These are phyloP conservation scores for Cantharis flavilabris DNA, from an alignment of 2,888 invertebrate genomes.

Conservation along the genomic window DNA sequence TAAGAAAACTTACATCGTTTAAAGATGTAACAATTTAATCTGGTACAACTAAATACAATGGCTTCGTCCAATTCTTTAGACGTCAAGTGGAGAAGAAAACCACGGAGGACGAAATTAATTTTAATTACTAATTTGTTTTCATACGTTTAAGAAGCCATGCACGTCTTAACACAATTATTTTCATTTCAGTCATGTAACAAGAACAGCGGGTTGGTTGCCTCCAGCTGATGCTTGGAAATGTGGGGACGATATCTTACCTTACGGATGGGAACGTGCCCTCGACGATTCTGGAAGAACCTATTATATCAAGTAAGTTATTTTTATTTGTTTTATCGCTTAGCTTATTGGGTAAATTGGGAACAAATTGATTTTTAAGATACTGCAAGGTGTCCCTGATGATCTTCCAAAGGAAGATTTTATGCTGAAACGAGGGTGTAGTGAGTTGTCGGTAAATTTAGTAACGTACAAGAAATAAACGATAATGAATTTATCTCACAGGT, in stretches of 20 bases:
- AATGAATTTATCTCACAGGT: too few relatives aligned
- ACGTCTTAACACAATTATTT: constrained; percentile 24
- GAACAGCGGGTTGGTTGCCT: constrained; percentile 86
- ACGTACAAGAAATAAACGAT: too few relatives aligned
- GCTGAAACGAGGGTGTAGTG: too few relatives aligned
- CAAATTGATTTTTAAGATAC: background rate
- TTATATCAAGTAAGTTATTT: constrained; percentile 73
- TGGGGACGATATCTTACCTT: constrained; percentile 71
- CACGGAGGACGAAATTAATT: background rate
- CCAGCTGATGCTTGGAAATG: constrained; percentile 82
- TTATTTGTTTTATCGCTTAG: background rate
- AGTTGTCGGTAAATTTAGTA: too few relatives aligned
- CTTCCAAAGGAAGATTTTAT: too few relatives aligned
- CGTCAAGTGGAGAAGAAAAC: background rate
- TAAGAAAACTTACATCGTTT: background rate
- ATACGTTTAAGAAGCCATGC: background rate
- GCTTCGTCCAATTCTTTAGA: background rate
- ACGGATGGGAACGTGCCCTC: constrained; percentile 89
- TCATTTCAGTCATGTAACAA: constrained; percentile 76
- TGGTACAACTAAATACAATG: background rate
- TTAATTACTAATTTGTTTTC: background rate
- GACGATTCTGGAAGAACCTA: constrained; percentile 80
- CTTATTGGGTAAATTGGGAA: background rate
- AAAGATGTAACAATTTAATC: background rate
- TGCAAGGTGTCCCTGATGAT: too few relatives aligned